Conservation (phyloP, 2,113 vertebrate species). For the Serilophus lunatus region DNA sequence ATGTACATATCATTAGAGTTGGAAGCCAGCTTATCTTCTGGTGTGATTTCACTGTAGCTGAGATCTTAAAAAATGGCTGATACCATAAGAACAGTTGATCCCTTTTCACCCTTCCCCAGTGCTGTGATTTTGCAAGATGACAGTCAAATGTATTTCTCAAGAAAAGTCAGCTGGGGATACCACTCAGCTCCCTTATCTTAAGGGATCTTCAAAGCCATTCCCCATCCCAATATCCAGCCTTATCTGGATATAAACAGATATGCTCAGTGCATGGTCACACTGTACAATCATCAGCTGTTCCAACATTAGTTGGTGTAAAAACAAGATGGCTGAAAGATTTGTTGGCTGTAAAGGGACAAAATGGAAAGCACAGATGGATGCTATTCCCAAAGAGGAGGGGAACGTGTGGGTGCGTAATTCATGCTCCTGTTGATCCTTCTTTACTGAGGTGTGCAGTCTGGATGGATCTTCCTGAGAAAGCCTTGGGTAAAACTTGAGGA, state of each 20-base stretch:
- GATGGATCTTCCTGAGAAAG: not conserved
- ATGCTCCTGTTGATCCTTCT: not conserved
- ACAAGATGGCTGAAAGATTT: not conserved
- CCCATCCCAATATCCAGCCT: not conserved
- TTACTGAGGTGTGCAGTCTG: not conserved
- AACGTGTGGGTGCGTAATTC: fast-evolving
- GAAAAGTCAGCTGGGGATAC: not conserved
- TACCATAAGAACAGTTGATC: slow-evolving; percentile 24
- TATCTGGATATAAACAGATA: not conserved
- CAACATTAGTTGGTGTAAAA: not conserved
- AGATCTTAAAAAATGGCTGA: not conserved
- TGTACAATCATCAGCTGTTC: not conserved
- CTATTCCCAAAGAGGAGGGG: not conserved
- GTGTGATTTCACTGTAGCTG: not conserved
- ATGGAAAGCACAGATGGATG: not conserved
- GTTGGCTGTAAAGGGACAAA: not conserved
- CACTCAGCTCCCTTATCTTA: not conserved
- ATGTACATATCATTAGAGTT: not conserved
- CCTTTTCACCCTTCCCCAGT: not conserved
- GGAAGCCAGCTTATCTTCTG: not conserved
- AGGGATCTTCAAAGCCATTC: not conserved
- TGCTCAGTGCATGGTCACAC: not conserved
- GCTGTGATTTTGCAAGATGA: not conserved
- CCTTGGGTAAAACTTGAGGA: not conserved
- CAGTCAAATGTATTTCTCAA: not conserved